phyloP scores from a whole-genome alignment of 2,888 invertebrate species.

The Hyles lineata region DNA sequence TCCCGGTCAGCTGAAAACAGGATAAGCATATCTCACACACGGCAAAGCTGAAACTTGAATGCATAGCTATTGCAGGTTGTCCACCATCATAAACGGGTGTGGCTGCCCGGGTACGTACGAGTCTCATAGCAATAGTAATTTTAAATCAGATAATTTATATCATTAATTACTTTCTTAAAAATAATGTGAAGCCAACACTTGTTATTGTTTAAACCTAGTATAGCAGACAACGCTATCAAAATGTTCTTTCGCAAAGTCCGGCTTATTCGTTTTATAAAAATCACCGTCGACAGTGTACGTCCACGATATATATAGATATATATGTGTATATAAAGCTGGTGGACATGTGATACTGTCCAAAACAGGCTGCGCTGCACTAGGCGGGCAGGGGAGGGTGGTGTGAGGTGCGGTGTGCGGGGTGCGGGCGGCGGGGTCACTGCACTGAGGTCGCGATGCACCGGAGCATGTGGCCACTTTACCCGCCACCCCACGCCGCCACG shows the following conservation, averaged over 20 bases:
- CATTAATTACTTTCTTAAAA: too few species aligned
- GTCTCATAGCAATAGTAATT: too few species aligned
- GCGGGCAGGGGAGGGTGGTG: conserved; percentile 35
- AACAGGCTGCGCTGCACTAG: conserved; percentile 47
- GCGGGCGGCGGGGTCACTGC: conserved; percentile 68
- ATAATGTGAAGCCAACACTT: too few species aligned
- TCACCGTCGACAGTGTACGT: neutral
- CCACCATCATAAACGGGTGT: too few species aligned
- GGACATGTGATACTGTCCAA: conserved; percentile 51
- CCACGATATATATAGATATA: neutral
- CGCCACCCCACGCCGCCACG: conserved; percentile 42
- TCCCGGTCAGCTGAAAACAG: too few species aligned
- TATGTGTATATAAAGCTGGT: conserved; percentile 7
- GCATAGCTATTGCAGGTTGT: too few species aligned
- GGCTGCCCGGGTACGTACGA: too few species aligned
- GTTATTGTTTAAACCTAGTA: neutral
- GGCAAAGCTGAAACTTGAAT: too few species aligned
- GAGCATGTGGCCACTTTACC: conserved; percentile 63
- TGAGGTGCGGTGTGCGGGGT: conserved; percentile 38
- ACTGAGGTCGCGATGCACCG: conserved; percentile 75
- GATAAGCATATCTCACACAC: too few species aligned
- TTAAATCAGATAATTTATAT: too few species aligned
- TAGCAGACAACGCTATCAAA: neutral
- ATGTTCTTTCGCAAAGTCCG: neutral
- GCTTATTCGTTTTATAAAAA: neutral